Evolutionary conservation across 2,797 vertebrate genomes (phyloP), one percentile per base, ranked within the genome.

Genomic region (Gymnothorax javanicus): DNA sequence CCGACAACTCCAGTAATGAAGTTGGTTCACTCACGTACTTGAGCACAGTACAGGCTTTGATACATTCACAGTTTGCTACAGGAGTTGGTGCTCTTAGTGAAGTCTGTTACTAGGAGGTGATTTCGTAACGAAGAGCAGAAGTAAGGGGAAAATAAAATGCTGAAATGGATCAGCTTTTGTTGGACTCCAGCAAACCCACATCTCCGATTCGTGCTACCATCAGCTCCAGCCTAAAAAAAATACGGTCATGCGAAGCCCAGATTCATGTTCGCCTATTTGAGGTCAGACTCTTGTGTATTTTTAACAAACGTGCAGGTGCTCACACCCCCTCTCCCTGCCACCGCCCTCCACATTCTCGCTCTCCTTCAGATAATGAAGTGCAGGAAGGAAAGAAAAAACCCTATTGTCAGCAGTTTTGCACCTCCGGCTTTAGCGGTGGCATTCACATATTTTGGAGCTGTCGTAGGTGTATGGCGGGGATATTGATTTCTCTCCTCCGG

Each of bases 351-450:
- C 23, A 43, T 84, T 79, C 71, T 69, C 69, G 27, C 85, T 69
- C 71, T 79, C 69, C 67, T 58, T 60, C 58, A n/a, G 69, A 43
- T 54, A 84, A 84, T 59, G 58, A 83, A 59, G 23, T 27, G 54
- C 58, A 4, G 27, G 58, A 50, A 27, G 17, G 9, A 3, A 56
- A 77, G 27, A 71, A 71, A 69, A 50, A 75, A 59, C 7, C 3
- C 71, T 62, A 17, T 59, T 57, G 27, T 86, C 85, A 86, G 75
- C 85, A 75, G 73, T 86, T 86, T 79, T 77, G 54, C 75, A 5
- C 43, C 84, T 12, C 59, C 62, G 59, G 84, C 75, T 58, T 79
- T 79, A 15, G 13, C 43, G 57, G 11, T n/a, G 27, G 6, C 57
- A 20, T 27, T 57, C 75, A 69, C 58, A 12, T 75, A 43, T 59